Conservation (phyloP, 2,797 vertebrate genomes). For the Anguilla pacifica region DNA sequence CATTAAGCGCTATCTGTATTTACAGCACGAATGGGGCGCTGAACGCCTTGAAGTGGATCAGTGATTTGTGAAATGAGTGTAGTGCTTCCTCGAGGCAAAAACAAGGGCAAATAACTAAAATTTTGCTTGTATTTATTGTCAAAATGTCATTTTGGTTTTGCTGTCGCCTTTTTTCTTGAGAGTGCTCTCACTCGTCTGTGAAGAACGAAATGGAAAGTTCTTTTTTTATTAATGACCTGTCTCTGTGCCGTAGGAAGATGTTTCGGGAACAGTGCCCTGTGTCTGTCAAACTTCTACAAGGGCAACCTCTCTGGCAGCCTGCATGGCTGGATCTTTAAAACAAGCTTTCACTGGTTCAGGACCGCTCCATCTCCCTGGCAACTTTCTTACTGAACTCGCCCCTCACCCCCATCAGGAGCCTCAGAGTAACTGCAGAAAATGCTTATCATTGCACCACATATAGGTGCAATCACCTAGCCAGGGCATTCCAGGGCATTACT, state of each 20-base stretch:
- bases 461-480: background rate
- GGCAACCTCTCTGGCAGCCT: background rate
- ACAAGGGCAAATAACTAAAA: slow-evolving; percentile 29
- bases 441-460: background rate
- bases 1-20: slow-evolving; percentile 37
- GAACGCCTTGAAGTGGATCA: slow-evolving; percentile 49
- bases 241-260: background rate
- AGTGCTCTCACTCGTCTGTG: slow-evolving; percentile 33
- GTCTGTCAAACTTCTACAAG: background rate
- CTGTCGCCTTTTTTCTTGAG: slow-evolving; percentile 27
- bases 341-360: background rate
- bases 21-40: slow-evolving; percentile 39
- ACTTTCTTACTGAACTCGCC: background rate
- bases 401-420: background rate
- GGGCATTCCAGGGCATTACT: background rate
- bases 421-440: background rate
- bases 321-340: background rate
- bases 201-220: slow-evolving; percentile 4
- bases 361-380: background rate
- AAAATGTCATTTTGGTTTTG: slow-evolving; percentile 21
- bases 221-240: background rate
- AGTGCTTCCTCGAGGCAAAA: background rate
- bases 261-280: background rate
- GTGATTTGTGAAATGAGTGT: slow-evolving; percentile 57
- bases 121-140: slow-evolving; percentile 38